Evolutionary conservation across 2,113 vertebrate genomes (phyloP), one percentile per base, ranked within the genome.

Genomic region (Dromaius novaehollandiae): DNA sequence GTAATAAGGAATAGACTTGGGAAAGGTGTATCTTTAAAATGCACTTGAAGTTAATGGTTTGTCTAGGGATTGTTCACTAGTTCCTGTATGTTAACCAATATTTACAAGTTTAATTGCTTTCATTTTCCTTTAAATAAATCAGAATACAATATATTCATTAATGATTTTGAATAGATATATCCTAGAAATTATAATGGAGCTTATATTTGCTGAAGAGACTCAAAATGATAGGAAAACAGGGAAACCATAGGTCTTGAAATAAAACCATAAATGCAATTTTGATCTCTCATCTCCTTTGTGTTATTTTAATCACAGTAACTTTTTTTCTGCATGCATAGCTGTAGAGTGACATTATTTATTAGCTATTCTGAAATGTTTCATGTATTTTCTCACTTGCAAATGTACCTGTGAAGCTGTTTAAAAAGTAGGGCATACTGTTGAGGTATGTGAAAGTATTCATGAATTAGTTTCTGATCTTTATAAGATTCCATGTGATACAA

Each of bases 371-470:
- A 91, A 90, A 68, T 30, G 21, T 71, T 90, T 84, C 61, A 64
- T 11, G 4, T 70, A 64, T 84, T 92, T 90, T 85, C 46, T 90
- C 71, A 93, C 89, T 94, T 78, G 79, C 64, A 94, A 93, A 77
- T n/a, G 36, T 80, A 91, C 50, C 75, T 91, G 63, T 81, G 91
- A 96, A 88, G 34, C 46, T 78, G 36, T 8, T 88, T 86, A 66
- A 74, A 87, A 96, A 93, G 68, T 42, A 94, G 36, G 55, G 55
- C 68, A 90, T 64, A 46, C 21, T 75, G 20, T 3, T 82, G 68
- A 94, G 28, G 73, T 46, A 73, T 55, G 81, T 64, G 74, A 94
- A 89, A 64, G 86, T 81, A 77, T 46, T 70, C 0, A 58, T 78
- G 24, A 95, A 75, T 75, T 68, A 81, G 63, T 9, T 81, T 91